Percentiles rank a stretch among this genome's conserved stretches.
Conservation (phyloP, 2,113 vertebrate species). For the Archilochus colubris region DNA sequence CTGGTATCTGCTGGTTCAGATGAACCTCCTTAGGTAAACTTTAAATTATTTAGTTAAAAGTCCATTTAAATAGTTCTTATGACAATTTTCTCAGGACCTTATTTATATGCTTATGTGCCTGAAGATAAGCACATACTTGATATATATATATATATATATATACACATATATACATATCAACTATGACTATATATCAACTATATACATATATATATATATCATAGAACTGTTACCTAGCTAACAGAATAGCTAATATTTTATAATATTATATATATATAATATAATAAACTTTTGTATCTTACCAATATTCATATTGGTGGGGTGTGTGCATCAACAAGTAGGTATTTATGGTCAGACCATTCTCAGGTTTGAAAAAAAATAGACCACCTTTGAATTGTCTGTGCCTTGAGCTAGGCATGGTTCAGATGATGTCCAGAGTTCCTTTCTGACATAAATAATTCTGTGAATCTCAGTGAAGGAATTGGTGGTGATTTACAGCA, state of each 20-base stretch:
- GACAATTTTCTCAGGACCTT: background rate
- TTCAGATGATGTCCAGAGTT: background rate
- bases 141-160: rapidly evolving
- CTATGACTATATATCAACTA: too few relatives aligned
- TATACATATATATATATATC: too few relatives aligned
- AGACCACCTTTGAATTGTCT: background rate
- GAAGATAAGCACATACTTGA: background rate
- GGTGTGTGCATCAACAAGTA: background rate
- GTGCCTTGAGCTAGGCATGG: background rate
- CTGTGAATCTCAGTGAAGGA: background rate
- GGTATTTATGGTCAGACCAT: rapidly evolving
- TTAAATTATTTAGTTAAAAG: background rate
- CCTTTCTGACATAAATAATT: background rate
- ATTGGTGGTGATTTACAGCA: background rate
- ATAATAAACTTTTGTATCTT: background rate
- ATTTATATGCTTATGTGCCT: background rate
- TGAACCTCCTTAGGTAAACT: background rate
- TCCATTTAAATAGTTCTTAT: background rate
- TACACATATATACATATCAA: rapidly evolving
- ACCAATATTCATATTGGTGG: background rate
- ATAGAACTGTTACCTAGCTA: background rate
- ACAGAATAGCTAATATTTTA: background rate
- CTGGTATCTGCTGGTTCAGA: background rate
- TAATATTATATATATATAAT: background rate
- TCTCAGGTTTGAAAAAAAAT: background rate